phyloP scores from a whole-genome alignment of 2,113 vertebrate genomes.

The Prochilodus magdalenae region DNA sequence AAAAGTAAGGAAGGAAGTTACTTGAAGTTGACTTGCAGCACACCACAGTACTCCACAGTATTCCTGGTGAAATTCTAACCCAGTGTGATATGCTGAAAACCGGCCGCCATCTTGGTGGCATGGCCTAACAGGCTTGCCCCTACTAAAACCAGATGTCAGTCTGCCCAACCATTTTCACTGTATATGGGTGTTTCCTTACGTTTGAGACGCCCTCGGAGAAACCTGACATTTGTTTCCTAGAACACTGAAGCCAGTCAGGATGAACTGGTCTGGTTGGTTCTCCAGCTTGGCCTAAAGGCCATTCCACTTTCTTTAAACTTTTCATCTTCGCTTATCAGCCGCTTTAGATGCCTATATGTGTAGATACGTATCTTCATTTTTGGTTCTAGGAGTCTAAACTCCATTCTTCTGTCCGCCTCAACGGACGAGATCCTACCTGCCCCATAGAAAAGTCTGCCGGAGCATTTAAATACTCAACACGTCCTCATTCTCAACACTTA shows the following conservation, averaged over 20 bases:
- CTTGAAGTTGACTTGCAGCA: too few species aligned
- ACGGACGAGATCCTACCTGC: slow-evolving; percentile 26
- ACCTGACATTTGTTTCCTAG: background rate
- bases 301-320: background rate
- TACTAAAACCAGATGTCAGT: too few species aligned
- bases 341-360: background rate
- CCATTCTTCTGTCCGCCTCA: background rate
- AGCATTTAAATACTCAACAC: background rate
- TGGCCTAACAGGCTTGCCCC: too few species aligned
- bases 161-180: too few species aligned
- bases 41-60: too few species aligned
- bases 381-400: slow-evolving; percentile 38
- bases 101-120: too few species aligned
- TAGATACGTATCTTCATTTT: slow-evolving; percentile 24
- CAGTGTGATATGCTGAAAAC: too few species aligned
- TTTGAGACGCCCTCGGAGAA: too few species aligned
- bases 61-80: too few species aligned
- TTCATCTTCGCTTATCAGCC: background rate
- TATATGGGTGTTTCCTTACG: too few species aligned
- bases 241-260: background rate
- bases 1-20: too few species aligned
- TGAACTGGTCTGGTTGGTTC: background rate
- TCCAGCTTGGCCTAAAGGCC: background rate
- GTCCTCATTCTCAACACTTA: slow-evolving; percentile 29
- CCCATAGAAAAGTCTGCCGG: background rate